A percentile compares a stretch with the other conserved stretches of the same genome.
phyloP scores from a whole-genome alignment of 2,113 vertebrate genomes.

The Paracanthobrama guichenoti region DNA sequence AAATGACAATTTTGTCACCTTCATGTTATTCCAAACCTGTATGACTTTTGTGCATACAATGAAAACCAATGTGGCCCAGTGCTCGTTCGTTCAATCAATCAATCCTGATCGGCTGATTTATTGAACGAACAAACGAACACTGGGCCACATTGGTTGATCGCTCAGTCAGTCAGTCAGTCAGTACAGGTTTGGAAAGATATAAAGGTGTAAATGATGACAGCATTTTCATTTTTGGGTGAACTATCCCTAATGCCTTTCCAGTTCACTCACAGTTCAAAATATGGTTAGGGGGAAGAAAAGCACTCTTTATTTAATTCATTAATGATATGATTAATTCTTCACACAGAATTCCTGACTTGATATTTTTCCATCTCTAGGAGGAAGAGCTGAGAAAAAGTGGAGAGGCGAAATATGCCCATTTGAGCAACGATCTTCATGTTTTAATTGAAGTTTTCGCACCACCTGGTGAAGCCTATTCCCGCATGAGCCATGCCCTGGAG shows the following conservation, averaged over 20 bases:
- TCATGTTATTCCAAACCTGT: background rate
- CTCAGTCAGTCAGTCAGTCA: too few species aligned
- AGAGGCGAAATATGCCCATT: constrained; percentile 94
- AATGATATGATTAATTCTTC: constrained; percentile 20
- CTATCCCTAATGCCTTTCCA: constrained; percentile 1
- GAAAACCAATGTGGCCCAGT: too few species aligned
- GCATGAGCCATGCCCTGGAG: constrained; percentile 98
- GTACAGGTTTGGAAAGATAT: background rate
- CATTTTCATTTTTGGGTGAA: background rate
- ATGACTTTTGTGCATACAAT: background rate
- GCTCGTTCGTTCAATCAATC: too few species aligned
- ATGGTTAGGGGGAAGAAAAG: background rate
- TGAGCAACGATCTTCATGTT: constrained; percentile 97
- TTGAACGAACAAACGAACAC: too few species aligned
- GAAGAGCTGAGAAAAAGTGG: constrained; percentile 97
- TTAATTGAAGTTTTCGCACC: constrained; percentile 99
- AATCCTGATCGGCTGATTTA: too few species aligned
- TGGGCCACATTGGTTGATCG: too few species aligned
- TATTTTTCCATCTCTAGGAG: constrained; percentile 79
- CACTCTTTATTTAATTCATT: constrained; percentile 1
- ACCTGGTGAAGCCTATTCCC: constrained; percentile 97
- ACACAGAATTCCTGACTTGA: background rate
- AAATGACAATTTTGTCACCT: background rate
- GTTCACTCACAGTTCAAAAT: constrained; percentile 20
- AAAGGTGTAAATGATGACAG: background rate